Percentiles rank a stretch among this genome's conserved stretches.
Evolutionary conservation across 1,140 invertebrate species (phyloP).

Genomic region (Drosophila suzukii): DNA sequence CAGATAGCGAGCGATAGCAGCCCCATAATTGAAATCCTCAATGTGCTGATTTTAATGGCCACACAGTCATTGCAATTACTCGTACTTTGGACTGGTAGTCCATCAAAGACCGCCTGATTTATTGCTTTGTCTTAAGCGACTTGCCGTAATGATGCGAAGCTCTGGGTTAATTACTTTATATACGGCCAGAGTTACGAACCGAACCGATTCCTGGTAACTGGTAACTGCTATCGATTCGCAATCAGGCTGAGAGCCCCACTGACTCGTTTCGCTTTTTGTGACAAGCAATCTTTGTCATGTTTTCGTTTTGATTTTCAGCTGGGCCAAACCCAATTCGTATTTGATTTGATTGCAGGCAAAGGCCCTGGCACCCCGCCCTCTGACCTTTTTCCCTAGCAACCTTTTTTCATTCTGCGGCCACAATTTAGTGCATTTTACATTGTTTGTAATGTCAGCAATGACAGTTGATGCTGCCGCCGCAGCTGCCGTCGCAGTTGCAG

Average conservation of each 20-base stretch:
- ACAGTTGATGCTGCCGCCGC: constrained; percentile 32
- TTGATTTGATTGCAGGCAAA: constrained; percentile 72
- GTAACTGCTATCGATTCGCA: constrained; percentile 54
- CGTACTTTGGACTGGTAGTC: constrained; percentile 21
- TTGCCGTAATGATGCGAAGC: constrained; percentile 28
- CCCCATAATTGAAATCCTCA: constrained; percentile 69
- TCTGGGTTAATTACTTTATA: constrained; percentile 59
- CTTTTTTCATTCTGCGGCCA: constrained; percentile 45
- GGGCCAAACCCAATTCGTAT: constrained; percentile 60
- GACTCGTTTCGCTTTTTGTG: constrained; percentile 32
- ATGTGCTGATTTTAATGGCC: constrained; percentile 66
- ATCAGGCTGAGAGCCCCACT: constrained; percentile 59
- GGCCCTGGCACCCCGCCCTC: no score
- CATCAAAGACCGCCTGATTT: constrained; percentile 53
- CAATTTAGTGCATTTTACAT: constrained; percentile 73
- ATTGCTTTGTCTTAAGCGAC: constrained; percentile 56
- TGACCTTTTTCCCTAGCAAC: constrained; percentile 21
- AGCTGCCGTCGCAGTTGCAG: constrained; percentile 12
- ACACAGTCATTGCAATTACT: constrained; percentile 39
- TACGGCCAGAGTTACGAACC: constrained; percentile 34
- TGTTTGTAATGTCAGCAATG: constrained; percentile 66
- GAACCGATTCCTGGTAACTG: neutral
- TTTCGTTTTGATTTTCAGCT: constrained; percentile 60
- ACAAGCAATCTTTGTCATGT: constrained; percentile 52
- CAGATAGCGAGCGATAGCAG: constrained; percentile 2